Conservation (phyloP, 1,140 invertebrate genomes). For the Caenorhabditis tropicalis region DNA sequence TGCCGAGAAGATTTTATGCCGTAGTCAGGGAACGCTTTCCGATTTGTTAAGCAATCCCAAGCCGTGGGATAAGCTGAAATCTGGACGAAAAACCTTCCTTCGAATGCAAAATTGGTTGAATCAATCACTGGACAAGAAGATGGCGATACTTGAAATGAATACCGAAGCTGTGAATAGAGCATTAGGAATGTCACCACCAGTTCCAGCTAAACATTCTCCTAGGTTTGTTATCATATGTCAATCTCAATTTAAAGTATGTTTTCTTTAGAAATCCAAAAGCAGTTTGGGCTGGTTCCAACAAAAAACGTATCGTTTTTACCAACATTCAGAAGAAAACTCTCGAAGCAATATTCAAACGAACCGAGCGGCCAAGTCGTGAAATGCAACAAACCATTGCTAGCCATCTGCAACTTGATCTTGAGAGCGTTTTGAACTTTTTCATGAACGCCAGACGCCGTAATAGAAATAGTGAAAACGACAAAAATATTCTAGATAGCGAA, state of each 20-base stretch:
- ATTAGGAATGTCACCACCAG: slow-evolving; percentile 63
- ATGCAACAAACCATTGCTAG: slow-evolving; percentile 99
- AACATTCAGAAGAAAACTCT: slow-evolving; percentile 98
- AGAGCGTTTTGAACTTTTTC: slow-evolving; percentile 98
- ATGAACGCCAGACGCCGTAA: slow-evolving; percentile 92
- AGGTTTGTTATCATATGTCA: slow-evolving; percentile 17
- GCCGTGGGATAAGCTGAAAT: slow-evolving; percentile 72
- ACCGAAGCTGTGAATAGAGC: neutral
- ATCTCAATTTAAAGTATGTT: too few species aligned
- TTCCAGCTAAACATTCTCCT: slow-evolving; percentile 66
- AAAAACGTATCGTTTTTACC: slow-evolving; percentile 98
- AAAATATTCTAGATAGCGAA: too few species aligned
- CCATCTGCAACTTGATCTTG: slow-evolving; percentile 93
- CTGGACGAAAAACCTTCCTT: slow-evolving; percentile 71
- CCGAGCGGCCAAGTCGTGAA: slow-evolving; percentile 97
- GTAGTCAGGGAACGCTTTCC: slow-evolving; percentile 72
- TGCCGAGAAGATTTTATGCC: slow-evolving; percentile 71
- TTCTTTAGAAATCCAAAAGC: slow-evolving; percentile 29
- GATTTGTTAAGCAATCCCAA: slow-evolving; percentile 72
- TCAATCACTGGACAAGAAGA: slow-evolving; percentile 67
- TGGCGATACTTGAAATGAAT: slow-evolving; percentile 71
- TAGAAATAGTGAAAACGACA: slow-evolving; percentile 40
- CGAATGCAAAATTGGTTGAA: slow-evolving; percentile 72
- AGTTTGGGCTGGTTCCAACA: slow-evolving; percentile 69
- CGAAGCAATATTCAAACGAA: slow-evolving; percentile 81